A percentile compares a stretch with the other conserved stretches of the same genome.
Evolutionary conservation across 2,113 vertebrate genomes (phyloP).

Genomic region (Dunckerocampus dactyliophorus): DNA sequence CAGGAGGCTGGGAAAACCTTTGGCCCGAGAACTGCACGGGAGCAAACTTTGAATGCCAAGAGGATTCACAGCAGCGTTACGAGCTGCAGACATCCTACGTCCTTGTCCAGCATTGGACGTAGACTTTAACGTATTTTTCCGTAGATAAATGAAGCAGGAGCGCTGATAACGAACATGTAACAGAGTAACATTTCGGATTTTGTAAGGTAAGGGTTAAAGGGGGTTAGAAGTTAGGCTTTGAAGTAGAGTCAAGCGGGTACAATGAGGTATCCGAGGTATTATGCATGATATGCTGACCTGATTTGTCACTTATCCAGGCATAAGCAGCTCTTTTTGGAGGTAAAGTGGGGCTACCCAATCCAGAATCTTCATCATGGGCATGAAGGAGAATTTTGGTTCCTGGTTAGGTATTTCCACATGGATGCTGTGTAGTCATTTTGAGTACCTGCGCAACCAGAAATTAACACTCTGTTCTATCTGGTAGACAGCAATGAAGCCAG

Average conservation of each 20-base stretch:
- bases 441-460: neutral
- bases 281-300: too few relatives aligned
- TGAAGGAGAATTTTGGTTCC: neutral
- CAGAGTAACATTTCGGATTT: neutral
- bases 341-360: neutral
- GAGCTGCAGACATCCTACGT: neutral
- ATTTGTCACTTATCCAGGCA: neutral
- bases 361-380: conserved; percentile 16
- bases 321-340: neutral
- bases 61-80: neutral
- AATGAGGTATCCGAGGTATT: too few relatives aligned
- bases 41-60: conserved; percentile 6
- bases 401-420: conserved; percentile 22
- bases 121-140: neutral
- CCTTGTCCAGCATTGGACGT: neutral
- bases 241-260: too few relatives aligned
- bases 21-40: neutral
- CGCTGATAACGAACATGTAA: neutral
- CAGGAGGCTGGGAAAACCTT: conserved; percentile 5
- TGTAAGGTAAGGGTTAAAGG: too few relatives aligned
- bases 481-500: neutral
- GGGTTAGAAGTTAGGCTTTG: too few relatives aligned
- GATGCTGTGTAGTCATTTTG: neutral
- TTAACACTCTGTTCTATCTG: neutral
- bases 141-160: neutral